Percentiles rank a stretch among this genome's conserved stretches.
Conservation (phyloP, 2,797 vertebrate species). For the Dallia pectoralis region DNA sequence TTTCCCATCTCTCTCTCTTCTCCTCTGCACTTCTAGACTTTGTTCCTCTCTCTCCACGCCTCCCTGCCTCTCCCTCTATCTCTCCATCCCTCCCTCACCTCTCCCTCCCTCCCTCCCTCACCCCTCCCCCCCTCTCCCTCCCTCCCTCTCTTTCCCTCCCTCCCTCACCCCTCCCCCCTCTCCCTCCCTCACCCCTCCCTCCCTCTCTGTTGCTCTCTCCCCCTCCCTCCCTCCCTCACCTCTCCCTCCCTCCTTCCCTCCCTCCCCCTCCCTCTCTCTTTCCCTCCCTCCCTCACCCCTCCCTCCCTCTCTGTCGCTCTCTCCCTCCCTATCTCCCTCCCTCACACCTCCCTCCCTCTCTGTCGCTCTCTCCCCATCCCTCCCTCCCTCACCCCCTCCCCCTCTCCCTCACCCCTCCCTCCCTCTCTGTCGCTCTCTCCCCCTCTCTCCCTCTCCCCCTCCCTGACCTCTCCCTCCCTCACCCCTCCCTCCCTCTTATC, state of each 20-base stretch:
- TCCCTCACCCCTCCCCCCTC: background rate
- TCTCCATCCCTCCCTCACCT: background rate
- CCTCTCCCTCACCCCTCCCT: slow-evolving; percentile 8
- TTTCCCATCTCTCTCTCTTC: background rate
- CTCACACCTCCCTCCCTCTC: too few relatives aligned
- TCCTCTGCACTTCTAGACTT: background rate
- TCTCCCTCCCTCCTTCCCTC: slow-evolving; percentile 13
- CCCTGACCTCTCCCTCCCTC: too few relatives aligned
- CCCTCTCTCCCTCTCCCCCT: slow-evolving; percentile 6
- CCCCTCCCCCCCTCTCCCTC: background rate
- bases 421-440: too few relatives aligned
- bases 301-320: too few relatives aligned
- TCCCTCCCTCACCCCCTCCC: slow-evolving; percentile 2
- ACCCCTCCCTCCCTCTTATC: slow-evolving; percentile 29
- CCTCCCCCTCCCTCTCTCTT: background rate
- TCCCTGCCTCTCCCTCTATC: background rate
- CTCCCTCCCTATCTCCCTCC: too few relatives aligned
- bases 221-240: background rate
- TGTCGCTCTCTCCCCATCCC: background rate
- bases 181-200: background rate
- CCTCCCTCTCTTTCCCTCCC: slow-evolving; percentile 3
- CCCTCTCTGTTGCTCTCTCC: too few relatives aligned
- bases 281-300: background rate
- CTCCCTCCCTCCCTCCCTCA: background rate
- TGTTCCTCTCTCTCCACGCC: background rate